Conservation (phyloP, 2,797 vertebrate genomes). For the Paramormyrops hopkinsi region DNA sequence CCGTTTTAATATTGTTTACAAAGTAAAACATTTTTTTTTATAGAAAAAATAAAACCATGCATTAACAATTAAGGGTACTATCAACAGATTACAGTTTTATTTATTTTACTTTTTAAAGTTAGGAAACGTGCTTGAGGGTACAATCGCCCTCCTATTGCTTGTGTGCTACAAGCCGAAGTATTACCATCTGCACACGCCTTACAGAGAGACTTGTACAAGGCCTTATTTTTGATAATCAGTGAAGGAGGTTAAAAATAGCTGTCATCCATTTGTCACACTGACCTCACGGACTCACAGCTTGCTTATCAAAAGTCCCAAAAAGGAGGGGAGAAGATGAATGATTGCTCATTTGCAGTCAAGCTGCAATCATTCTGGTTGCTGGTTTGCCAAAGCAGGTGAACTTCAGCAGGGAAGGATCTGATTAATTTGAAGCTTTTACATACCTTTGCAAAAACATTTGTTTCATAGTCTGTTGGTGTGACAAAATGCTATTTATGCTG, state of each 20-base stretch:
- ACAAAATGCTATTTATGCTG: background rate
- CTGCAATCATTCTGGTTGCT: background rate
- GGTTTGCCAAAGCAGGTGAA: background rate
- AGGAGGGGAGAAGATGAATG: background rate
- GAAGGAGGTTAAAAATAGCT: background rate
- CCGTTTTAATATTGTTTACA: background rate
- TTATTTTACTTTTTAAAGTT: background rate
- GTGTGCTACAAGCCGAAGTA: background rate
- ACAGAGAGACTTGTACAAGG: background rate
- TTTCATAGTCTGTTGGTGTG: background rate
- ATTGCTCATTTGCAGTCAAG: background rate
- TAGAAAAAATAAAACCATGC: background rate
- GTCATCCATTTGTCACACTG: background rate
- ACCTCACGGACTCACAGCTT: background rate
- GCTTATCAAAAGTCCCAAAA: background rate
- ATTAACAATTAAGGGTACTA: background rate
- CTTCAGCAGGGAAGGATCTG: background rate
- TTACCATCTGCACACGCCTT: background rate
- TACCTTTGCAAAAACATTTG: background rate
- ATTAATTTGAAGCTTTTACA: background rate
- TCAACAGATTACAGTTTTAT: background rate
- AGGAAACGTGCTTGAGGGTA: background rate
- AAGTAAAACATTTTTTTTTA: background rate
- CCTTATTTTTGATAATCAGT: background rate
- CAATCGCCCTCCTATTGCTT: background rate